Conservation (phyloP, 1,140 invertebrate genomes). For the Pissodes strobi region DNA sequence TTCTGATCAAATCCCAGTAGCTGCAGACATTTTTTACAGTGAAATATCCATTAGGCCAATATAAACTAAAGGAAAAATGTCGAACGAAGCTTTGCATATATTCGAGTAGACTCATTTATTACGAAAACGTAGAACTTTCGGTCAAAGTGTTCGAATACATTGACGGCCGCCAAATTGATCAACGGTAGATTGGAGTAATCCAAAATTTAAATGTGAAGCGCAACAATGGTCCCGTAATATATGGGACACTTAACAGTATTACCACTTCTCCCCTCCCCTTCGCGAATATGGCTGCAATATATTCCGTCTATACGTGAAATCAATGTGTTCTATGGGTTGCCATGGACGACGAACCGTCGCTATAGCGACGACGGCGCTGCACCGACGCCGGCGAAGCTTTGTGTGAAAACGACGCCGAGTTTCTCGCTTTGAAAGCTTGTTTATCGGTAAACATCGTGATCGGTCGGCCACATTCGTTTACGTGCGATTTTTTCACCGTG, state of each 20-base stretch:
- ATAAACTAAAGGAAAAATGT: no score
- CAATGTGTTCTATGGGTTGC: constrained; percentile 53
- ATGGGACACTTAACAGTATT: constrained; percentile 52
- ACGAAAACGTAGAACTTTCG: no score
- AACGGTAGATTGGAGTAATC: constrained; percentile 29
- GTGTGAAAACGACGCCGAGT: constrained; percentile 11
- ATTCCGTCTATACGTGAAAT: constrained; percentile 57
- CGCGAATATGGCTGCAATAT: constrained; percentile 53
- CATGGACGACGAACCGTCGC: constrained; percentile 44
- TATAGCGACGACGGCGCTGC: no score
- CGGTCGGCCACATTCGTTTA: constrained; percentile 15
- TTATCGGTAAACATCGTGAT: not conserved
- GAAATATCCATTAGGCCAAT: no score
- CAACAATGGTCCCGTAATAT: constrained; percentile 50
- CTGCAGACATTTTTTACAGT: no score
- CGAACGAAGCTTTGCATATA: no score
- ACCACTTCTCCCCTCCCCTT: constrained; percentile 32
- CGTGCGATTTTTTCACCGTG: constrained; percentile 27
- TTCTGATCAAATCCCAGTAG: no score
- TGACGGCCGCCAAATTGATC: no score
- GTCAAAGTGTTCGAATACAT: no score
- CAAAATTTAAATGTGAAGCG: constrained; percentile 48
- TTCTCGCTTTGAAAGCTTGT: constrained; percentile 3
- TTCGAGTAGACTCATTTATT: no score
- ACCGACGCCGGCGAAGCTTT: no score